Base-by-base conservation (phyloP, 2,888 invertebrate species). In the Drosophila acutilabella region DNA sequence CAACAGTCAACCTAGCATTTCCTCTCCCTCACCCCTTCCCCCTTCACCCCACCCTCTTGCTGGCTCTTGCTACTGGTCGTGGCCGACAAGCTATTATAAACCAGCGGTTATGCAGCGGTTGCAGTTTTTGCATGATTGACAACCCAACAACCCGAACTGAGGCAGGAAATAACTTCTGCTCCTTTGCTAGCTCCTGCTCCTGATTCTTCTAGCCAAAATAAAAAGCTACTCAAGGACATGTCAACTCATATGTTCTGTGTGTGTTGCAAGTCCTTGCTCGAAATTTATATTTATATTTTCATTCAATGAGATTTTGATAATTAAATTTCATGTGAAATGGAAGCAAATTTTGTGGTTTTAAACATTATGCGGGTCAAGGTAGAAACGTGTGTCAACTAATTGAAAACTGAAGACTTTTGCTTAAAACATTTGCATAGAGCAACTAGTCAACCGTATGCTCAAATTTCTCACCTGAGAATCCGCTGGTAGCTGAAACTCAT, bases 101-200 rank as follows among this genome's bases (percentile, higher is more conserved):
- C 76, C 81, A 64, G 78, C 78, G 79, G 84, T 84, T 81, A 81
- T 81, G 84, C 78, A 58, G 84, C 79, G 84, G 87, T 81, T 86
- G 87, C 87, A 84, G 84, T 84, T 86, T 81, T 86, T 86, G 87
- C 84, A 86, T 84, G 84, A 84, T 84, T 84, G 84, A 86, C 87
- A 84, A 78, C 74, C 79, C 84, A 80, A 79, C 81, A 86, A 58
- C 53, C 83, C 74, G 68, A 69, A 58, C 68, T 51, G 66, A 78
- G 84, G 64, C 67, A 73, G 60, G 66, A 66, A 70, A 57, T 62
- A 77, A 44, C 23, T 58, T 7, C 14, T 30, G 26, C 50, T 42
- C 26, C 47, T 14, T 14, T 23, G 14, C n/a, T 26, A 1, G 4
- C 47, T 13, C n/a, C 47, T 14, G 8, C 66, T 11, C 5, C 23